Base-by-base conservation (phyloP, 1,140 invertebrate genomes). In the Zaprionus africanus region DNA sequence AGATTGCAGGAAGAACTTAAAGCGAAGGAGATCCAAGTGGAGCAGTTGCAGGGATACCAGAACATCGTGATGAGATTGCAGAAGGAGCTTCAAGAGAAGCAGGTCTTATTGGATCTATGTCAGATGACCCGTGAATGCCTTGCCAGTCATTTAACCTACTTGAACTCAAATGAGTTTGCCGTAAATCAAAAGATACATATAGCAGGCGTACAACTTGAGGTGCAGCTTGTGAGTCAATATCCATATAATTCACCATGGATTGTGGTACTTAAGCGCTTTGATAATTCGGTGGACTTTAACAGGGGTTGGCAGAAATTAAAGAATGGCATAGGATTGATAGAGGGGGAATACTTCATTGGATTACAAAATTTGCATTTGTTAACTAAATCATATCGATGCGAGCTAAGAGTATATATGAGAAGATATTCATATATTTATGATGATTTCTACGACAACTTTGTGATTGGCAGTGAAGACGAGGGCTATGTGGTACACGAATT, bases 311-410 rank as follows among this genome's bases (percentile, higher is more conserved):
- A 22, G 2, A 60, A 64, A 3, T 57, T 57, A 15, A 56, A 15
- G 3, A n/a, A 56, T 12, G 60, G 60, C 1, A 63, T 71, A n/a
- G 51, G 51, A 7, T 13, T 17, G 12, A 1, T 26, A n/a, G 6
- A 19, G 7, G 19, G 38, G 3, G 60, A 71, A 5, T 71, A 49
- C 22, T 71, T 63, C 19, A 57, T 71, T 19, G 68, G 68, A 0
- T 13, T 71, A 1, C 12, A 71, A 15, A 19, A 0, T 6, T 15
- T 71, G 1, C 53, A 71, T 51, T 34, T 41, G 12, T 9, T 71
- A 5, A 71, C 68, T 5, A 38, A 5, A 1, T 17, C 28, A 1
- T 38, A 31, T 17, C 38, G 43, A 17, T 53, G 63, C 15, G 53
- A 49, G 19, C 19, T 71, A 1, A 4, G 15, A 15, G 5, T 46